Evolutionary conservation across 2,797 vertebrate genomes (phyloP).

Genomic region (Gymnocypris eckloni): DNA sequence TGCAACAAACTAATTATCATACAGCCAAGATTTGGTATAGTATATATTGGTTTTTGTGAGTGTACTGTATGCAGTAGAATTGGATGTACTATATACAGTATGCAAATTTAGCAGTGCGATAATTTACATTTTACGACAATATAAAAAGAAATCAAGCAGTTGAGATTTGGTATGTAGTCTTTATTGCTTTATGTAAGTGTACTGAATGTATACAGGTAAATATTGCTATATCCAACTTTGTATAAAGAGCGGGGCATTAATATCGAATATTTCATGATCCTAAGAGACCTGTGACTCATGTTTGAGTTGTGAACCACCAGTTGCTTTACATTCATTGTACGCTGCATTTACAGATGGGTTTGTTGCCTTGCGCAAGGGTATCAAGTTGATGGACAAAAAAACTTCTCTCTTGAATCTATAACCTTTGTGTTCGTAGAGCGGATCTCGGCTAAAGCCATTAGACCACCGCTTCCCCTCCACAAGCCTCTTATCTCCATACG

Average conservation of each 20-base stretch:
- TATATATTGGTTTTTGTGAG: background rate
- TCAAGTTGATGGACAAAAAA: background rate
- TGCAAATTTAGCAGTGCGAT: too few species aligned
- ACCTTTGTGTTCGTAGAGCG: background rate
- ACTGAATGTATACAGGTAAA: background rate
- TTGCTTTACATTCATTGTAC: slow-evolving; percentile 1
- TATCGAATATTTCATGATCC: background rate
- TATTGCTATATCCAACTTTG: background rate
- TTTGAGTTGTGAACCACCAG: background rate
- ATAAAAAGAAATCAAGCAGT: background rate
- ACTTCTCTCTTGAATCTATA: background rate
- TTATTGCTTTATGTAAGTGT: background rate
- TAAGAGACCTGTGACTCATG: background rate
- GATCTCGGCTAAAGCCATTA: slow-evolving; percentile 5
- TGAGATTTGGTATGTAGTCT: background rate
- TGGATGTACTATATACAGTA: too few species aligned
- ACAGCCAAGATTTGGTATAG: background rate
- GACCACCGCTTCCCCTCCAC: slow-evolving; percentile 11
- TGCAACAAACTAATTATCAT: background rate
- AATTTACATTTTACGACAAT: background rate
- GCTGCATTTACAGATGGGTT: slow-evolving; percentile 5
- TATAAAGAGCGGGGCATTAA: background rate
- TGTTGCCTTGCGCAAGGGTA: background rate
- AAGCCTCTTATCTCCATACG: slow-evolving; percentile 33
- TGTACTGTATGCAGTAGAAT: too few species aligned